Conservation (phyloP, 2,888 invertebrate species). For the Napeogenes sylphis region DNA sequence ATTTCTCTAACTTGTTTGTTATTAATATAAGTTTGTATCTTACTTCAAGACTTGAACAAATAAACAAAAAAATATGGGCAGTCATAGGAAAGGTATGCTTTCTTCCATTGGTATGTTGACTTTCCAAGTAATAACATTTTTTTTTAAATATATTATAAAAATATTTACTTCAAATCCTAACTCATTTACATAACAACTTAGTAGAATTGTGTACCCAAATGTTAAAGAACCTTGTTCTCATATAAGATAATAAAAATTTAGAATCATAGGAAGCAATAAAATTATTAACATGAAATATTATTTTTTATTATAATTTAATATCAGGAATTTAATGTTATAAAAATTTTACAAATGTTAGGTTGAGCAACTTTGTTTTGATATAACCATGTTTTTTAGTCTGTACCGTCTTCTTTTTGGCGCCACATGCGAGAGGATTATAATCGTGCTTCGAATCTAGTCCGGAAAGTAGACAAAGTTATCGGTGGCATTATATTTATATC, state of each 20-base stretch:
- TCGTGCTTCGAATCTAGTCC: constrained; percentile 75
- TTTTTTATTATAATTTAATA: too few species aligned
- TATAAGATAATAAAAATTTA: too few species aligned
- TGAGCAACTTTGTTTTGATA: too few species aligned
- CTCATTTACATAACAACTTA: too few species aligned
- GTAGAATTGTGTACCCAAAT: too few species aligned
- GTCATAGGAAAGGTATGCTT: constrained; percentile 48
- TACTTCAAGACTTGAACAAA: constrained; percentile 79
- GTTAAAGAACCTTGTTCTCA: background rate
- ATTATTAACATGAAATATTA: too few species aligned
- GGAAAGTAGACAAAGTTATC: constrained; percentile 77
- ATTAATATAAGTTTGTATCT: constrained; percentile 82
- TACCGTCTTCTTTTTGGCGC: constrained; percentile 53
- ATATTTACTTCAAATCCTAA: too few species aligned
- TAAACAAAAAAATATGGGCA: constrained; percentile 63
- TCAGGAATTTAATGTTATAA: too few species aligned
- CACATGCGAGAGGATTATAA: constrained; percentile 78
- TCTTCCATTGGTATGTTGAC: too few species aligned
- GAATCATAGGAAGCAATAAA: too few species aligned
- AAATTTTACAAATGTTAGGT: too few species aligned
- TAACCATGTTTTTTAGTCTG: constrained; percentile 14
- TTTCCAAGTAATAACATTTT: background rate
- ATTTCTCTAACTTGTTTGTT: constrained; percentile 82
- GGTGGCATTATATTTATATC: constrained; percentile 81
- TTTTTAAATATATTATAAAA: too few species aligned